Evolutionary conservation across 2,113 vertebrate genomes (phyloP).

Genomic region (Coryphaenoides rupestris): DNA sequence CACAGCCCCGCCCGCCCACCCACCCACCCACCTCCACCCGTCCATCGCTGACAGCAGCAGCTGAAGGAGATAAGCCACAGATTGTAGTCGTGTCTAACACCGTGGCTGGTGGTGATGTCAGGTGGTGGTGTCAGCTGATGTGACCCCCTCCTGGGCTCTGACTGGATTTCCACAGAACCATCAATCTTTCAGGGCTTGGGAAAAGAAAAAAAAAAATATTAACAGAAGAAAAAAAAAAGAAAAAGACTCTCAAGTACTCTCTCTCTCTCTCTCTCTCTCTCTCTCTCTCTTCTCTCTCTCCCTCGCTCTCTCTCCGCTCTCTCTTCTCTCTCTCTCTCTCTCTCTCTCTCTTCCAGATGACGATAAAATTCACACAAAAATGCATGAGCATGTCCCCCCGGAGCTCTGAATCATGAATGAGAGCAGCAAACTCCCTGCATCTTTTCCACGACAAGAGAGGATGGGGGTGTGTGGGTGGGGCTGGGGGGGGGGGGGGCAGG

Average conservation of each 20-base stretch:
- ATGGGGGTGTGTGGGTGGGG: neutral
- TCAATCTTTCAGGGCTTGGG: slow-evolving; percentile 57
- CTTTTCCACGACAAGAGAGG: neutral
- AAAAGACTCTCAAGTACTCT: slow-evolving; percentile 24
- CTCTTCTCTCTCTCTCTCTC: neutral
- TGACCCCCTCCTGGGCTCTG: slow-evolving; percentile 22
- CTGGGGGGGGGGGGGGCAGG: neutral
- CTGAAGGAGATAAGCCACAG: slow-evolving; percentile 52
- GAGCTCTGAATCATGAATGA: slow-evolving; percentile 73
- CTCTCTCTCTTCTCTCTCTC: too few species aligned
- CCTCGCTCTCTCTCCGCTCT: slow-evolving; percentile 24
- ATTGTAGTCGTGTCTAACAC: too few species aligned
- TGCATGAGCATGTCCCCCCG: slow-evolving; percentile 25
- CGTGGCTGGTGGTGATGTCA: neutral
- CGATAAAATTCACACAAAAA: slow-evolving; percentile 61
- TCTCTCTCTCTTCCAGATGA: slow-evolving; percentile 34
- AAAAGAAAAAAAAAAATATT: slow-evolving; percentile 40
- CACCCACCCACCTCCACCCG: slow-evolving; percentile 17
- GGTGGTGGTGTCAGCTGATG: slow-evolving; percentile 52
- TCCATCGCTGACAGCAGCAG: slow-evolving; percentile 46
- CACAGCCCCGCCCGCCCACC: too few species aligned
- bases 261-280: too few species aligned
- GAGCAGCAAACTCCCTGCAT: slow-evolving; percentile 45
- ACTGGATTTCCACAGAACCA: slow-evolving; percentile 42
- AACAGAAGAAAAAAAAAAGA: slow-evolving; percentile 49